Evolutionary conservation across 2,888 invertebrate species (phyloP), one percentile per base, ranked within the genome.

Genomic region (Aporophyla lueneburgensis): DNA sequence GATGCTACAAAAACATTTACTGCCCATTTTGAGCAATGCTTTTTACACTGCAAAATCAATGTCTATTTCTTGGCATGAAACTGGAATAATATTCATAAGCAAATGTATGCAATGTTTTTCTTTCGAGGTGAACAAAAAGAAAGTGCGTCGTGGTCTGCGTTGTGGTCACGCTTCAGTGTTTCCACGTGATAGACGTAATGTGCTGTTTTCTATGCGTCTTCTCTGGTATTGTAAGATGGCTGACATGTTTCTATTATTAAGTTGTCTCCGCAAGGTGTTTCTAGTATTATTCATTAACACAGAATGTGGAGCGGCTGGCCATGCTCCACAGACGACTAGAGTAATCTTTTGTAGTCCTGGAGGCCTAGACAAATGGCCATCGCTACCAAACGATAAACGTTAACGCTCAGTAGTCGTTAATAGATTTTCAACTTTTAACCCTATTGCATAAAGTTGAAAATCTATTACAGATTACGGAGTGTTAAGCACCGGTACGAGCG

Each of bases 151-250:
- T 77, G 88, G 83, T 89, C 80, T 71, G 74, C 54, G 70, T 65
- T 87, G 85, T 80, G 87, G 90, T 90, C 88, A 89, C 87, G 91
- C 88, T 76, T 86, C 86, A 89, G 80, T 86, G 87, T 86, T 86
- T 76, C 78, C 89, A 87, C 85, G 84, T 86, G 87, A 84, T 85
- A 78, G 71, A 77, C 77, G 77, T 80, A 84, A 86, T 85, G 78
- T 71, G 78, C 76, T 74, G 73, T 86, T 82, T 77, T 85, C 79
- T 82, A 81, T 81, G 75, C 74, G 74, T 67, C 74, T 71, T 49
- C 71, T 49, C 63, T 73, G 49, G 70, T 68, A 24, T 78, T 70
- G 74, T 78, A 72, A 74, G 65, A 83, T 67, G 58, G 67, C 76
- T 56, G 83, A 49, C 80, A 70, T 80, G 59, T 61, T 74, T 79